phyloP scores from a whole-genome alignment of 2,888 invertebrate species.

The Drosophila quinaria region DNA sequence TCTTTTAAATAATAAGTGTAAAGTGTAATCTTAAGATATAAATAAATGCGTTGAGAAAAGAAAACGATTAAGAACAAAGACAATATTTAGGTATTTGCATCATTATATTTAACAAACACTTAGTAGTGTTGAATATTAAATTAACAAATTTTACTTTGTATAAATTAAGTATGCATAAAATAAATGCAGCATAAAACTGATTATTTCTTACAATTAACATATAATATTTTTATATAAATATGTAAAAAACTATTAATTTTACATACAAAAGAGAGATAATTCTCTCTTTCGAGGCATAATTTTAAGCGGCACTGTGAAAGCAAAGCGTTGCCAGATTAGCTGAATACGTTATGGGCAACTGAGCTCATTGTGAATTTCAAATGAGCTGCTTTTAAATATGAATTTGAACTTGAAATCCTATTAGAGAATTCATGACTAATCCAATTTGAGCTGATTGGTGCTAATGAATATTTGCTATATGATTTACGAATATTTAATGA shows the following conservation, averaged over 20 bases:
- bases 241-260: no score
- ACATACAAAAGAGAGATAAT: no score
- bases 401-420: slow-evolving; percentile 68
- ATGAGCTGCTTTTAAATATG: slow-evolving; percentile 32
- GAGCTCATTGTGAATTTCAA: slow-evolving; percentile 9
- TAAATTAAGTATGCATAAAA: no score
- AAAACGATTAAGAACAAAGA: no score
- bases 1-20: neutral
- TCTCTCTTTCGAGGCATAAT: no score
- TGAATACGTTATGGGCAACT: neutral
- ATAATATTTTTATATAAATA: no score
- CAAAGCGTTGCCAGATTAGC: slow-evolving; percentile 9
- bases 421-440: slow-evolving; percentile 52
- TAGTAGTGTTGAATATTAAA: no score
- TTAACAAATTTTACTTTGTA: no score
- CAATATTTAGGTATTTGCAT: no score
- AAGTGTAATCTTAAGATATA: neutral
- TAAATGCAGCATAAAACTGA: no score
- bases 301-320: neutral
- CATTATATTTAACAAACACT: no score
- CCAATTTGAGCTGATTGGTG: slow-evolving; percentile 3
- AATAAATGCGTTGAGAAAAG: neutral
- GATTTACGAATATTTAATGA: slow-evolving; percentile 45
- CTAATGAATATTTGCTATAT: slow-evolving; percentile 12
- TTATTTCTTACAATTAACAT: no score